Evolutionary conservation across 2,113 vertebrate genomes (phyloP).

Genomic region (Odocoileus hemionus): DNA sequence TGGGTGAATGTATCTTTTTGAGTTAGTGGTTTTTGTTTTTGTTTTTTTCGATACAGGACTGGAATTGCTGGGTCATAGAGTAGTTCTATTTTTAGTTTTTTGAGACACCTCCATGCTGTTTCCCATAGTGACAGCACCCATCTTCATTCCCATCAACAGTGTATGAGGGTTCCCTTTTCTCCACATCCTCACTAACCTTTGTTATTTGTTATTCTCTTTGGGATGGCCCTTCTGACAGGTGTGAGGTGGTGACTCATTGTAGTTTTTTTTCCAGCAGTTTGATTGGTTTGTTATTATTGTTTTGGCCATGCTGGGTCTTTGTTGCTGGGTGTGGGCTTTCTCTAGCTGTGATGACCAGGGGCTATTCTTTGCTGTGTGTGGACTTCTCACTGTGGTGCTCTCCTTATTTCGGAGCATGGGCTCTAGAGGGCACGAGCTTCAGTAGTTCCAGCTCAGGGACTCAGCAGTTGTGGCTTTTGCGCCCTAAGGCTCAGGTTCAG

Average conservation of each 20-base stretch:
- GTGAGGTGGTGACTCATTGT: neutral
- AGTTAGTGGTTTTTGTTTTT: neutral
- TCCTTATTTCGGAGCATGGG: neutral
- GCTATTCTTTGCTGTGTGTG: neutral
- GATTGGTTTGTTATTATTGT: neutral
- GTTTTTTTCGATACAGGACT: neutral
- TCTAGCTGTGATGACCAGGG: neutral
- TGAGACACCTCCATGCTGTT: neutral
- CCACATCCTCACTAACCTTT: neutral
- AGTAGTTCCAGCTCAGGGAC: neutral
- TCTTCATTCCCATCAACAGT: neutral
- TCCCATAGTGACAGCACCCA: neutral
- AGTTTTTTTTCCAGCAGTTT: neutral
- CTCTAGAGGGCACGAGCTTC: neutral
- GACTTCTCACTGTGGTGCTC: neutral
- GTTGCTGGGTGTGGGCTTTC: neutral
- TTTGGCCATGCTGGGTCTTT: accelerated
- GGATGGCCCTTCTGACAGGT: neutral
- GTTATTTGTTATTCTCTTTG: neutral
- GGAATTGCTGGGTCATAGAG: neutral
- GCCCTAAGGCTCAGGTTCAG: neutral
- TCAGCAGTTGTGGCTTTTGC: neutral
- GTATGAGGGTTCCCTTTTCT: neutral
- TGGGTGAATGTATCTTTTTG: neutral
- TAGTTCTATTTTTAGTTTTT: neutral